Evolutionary conservation across 2,888 invertebrate species (phyloP).

Genomic region (Amphipyra tragopoginis): DNA sequence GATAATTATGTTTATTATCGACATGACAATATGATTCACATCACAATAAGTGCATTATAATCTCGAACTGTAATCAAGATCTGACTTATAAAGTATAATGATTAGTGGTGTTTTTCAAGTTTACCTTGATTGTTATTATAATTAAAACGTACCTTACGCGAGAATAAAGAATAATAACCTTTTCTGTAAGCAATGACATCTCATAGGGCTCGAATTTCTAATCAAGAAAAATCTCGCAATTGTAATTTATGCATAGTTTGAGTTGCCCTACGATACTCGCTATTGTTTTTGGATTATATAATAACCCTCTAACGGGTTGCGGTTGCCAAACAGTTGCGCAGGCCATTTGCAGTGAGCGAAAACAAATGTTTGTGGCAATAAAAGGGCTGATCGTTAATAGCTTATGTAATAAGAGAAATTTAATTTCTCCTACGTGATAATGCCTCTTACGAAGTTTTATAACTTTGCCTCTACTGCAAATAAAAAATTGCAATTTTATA

Average conservation of each 20-base stretch:
- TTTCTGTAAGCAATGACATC: slow-evolving; percentile 14
- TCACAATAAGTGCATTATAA: slow-evolving; percentile 40
- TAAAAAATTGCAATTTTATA: slow-evolving; percentile 24
- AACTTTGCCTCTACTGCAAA: slow-evolving; percentile 36
- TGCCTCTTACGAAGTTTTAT: slow-evolving; percentile 14
- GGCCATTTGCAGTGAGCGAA: slow-evolving; percentile 11
- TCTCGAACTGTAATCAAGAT: slow-evolving; percentile 38
- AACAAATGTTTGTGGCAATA: slow-evolving; percentile 6
- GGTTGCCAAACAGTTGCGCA: slow-evolving; percentile 10
- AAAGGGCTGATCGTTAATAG: slow-evolving; percentile 26
- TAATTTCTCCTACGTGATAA: slow-evolving; percentile 50
- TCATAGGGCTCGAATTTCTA: neutral
- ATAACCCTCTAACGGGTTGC: slow-evolving; percentile 18
- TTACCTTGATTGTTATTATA: slow-evolving; percentile 14
- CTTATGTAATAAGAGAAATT: slow-evolving; percentile 39
- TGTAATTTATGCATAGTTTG: slow-evolving; percentile 5
- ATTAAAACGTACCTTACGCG: slow-evolving; percentile 3
- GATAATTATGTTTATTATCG: neutral
- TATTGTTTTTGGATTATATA: slow-evolving; percentile 38
- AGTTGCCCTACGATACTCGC: slow-evolving; percentile 1
- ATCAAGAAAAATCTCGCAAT: slow-evolving; percentile 3
- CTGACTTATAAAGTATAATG: slow-evolving; percentile 43
- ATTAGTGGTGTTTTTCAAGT: slow-evolving; percentile 17
- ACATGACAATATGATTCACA: slow-evolving; percentile 24
- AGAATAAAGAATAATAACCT: neutral